Base-by-base conservation (phyloP, 2,113 vertebrate species). In the Heliornis fulica region DNA sequence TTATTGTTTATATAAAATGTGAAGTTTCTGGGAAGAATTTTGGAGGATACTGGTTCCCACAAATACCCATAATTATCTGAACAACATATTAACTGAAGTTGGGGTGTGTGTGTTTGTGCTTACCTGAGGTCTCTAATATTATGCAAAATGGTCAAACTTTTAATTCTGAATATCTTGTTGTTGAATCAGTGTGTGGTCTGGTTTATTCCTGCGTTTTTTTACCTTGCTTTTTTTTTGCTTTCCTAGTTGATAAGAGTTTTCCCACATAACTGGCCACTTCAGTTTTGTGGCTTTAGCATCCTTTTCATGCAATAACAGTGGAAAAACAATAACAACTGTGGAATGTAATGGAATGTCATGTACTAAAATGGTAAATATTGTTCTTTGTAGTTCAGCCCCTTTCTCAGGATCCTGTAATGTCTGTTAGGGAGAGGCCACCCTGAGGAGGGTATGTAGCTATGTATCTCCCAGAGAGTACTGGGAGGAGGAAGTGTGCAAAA, bases 271-370 rank as follows among this genome's bases (percentile, higher is more conserved):
- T 53, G 53, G 38, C 74, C 25, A 46, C 70, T 85, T 94, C 53
- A 82, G 87, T 81, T n/a, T 87, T 84, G 91, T 87, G 81, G 84
- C 70, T 91, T 96, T 96, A 95, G 90, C 89, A 91, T 97, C 93
- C 45, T 89, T 95, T 91, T 76, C 23, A 45, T 93, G 45, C 57
- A 85, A 3, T 69, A 95, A 53, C 78, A 85, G 65, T 91, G 70
- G 82, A 87, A 94, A 89, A 96, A 72, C 78, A 89, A 83, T 64
- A 95, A 76, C 81, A 95, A 92, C 85, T 87, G 78, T 72, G 72
- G 81, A 95, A 93, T 84, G 93, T 53, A 84, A 71, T 54, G 61
- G 89, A 95, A 96, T 90, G 93, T 70, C 87, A 87, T 91, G 81
- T 93, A 81, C 86, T 94, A 36, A 94, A 96, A 91, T 79, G 69